Conservation (phyloP, 2,113 vertebrate genomes). For the Panthera leo region DNA sequence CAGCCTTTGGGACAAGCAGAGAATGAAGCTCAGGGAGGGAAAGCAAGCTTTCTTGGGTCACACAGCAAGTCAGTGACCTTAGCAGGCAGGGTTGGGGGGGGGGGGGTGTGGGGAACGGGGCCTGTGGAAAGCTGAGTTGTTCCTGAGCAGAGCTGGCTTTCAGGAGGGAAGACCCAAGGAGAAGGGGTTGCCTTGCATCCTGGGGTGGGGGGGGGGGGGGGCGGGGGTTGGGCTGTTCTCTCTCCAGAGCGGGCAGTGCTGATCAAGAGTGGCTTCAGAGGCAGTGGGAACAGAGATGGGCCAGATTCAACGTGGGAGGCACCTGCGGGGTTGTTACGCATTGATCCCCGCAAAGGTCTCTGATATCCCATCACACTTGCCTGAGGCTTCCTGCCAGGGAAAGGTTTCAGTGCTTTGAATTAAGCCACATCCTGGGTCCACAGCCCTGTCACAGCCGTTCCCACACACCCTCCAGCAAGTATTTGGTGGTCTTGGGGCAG, state of each 20-base stretch:
- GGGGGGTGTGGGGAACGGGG: neutral
- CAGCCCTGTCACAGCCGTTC: fast-evolving
- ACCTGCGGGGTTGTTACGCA: neutral
- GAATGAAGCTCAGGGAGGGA: neutral
- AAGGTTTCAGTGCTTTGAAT: neutral
- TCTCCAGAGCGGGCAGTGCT: neutral
- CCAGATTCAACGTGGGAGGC: fast-evolving
- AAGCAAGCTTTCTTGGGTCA: neutral
- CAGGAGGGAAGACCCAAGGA: neutral
- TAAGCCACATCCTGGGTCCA: neutral
- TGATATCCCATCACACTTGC: neutral
- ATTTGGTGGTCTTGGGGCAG: neutral
- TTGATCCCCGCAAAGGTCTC: neutral
- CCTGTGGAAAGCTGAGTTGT: neutral
- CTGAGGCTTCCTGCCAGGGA: neutral
- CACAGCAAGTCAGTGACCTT: neutral
- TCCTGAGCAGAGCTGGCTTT: neutral
- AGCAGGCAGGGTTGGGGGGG: neutral
- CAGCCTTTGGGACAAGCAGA: neutral
- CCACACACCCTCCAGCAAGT: neutral
- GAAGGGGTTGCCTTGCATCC: neutral
- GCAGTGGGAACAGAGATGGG: neutral
- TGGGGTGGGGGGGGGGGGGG: neutral
- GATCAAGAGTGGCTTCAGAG: neutral
- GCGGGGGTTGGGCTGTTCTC: fast-evolving